These are phyloP conservation scores for Goniozus legneri DNA, from an alignment of 1,140 invertebrate genomes.

Conservation along the genomic window DNA sequence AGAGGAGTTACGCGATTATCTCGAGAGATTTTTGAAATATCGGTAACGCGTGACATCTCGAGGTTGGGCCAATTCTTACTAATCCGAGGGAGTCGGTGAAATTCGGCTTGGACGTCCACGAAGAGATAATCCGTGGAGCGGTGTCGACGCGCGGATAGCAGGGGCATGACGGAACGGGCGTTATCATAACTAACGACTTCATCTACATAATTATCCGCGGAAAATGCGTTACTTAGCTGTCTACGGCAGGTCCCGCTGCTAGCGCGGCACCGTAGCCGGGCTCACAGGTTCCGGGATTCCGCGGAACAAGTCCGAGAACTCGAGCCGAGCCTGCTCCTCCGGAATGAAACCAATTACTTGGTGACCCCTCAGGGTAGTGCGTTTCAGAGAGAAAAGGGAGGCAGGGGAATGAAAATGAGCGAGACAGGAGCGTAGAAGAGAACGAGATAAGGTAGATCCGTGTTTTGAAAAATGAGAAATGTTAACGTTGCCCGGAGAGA, in stretches of 20 bases:
- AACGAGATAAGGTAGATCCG: too few species aligned
- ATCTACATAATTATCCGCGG: constrained; percentile 49
- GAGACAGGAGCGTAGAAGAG: too few species aligned
- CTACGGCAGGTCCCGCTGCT: constrained; percentile 25
- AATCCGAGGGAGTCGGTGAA: too few species aligned
- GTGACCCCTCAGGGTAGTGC: constrained; percentile 45
- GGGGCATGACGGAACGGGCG: constrained; percentile 20
- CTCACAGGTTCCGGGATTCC: constrained; percentile 34
- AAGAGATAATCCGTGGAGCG: constrained; percentile 25
- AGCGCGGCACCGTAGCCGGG: constrained; percentile 22
- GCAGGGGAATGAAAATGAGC: constrained; percentile 15
- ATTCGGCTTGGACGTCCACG: constrained; percentile 17
- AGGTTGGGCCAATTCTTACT: too few species aligned
- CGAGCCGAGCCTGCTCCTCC: constrained; percentile 41
- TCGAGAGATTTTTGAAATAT: too few species aligned
- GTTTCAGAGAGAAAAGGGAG: constrained; percentile 28
- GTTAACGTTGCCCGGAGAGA: too few species aligned
- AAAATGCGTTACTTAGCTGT: constrained; percentile 46
- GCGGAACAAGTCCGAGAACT: constrained; percentile 35
- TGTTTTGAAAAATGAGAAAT: too few species aligned
- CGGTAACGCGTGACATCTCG: too few species aligned
- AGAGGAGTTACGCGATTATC: too few species aligned
- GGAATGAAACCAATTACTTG: constrained; percentile 53
- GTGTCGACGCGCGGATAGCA: not conserved
- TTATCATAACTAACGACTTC: constrained; percentile 51